These are phyloP conservation scores for Plestiodon gilberti DNA, from an alignment of 2,113 vertebrate species.

Conservation along the genomic window DNA sequence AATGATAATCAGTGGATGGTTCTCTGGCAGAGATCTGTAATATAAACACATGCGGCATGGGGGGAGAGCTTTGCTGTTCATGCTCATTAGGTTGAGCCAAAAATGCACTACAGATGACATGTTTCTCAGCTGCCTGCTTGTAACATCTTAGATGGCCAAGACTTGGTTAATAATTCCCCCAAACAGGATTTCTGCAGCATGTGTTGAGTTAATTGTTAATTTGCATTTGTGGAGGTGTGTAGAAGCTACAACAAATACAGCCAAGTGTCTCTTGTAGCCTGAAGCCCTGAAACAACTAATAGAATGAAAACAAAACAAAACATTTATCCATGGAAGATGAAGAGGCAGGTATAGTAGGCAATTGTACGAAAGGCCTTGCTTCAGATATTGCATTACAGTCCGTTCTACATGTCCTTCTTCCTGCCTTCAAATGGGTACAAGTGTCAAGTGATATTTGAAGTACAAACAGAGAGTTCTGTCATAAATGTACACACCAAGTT, in stretches of 20 bases:
- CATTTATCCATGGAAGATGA: background rate
- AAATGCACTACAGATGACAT: rapidly evolving
- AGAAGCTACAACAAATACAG: background rate
- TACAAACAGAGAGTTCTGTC: too few species aligned
- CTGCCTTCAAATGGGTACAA: too few species aligned
- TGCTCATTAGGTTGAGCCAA: rapidly evolving
- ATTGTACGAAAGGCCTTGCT: too few species aligned
- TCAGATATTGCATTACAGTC: too few species aligned
- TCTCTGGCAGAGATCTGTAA: too few species aligned
- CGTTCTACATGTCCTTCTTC: background rate
- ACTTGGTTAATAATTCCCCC: background rate
- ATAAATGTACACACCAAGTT: too few species aligned
- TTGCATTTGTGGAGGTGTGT: background rate
- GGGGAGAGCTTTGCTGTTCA: too few species aligned
- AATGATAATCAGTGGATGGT: too few species aligned
- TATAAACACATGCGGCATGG: too few species aligned
- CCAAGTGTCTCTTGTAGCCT: too few species aligned
- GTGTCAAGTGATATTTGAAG: too few species aligned
- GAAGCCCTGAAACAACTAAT: background rate
- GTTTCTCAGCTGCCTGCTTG: background rate
- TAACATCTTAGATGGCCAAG: background rate
- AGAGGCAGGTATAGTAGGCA: background rate
- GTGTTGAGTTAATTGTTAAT: background rate
- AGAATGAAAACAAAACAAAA: background rate
- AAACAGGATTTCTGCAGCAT: rapidly evolving